Conservation (phyloP, 2,797 vertebrate species). For the Esox lucius region DNA sequence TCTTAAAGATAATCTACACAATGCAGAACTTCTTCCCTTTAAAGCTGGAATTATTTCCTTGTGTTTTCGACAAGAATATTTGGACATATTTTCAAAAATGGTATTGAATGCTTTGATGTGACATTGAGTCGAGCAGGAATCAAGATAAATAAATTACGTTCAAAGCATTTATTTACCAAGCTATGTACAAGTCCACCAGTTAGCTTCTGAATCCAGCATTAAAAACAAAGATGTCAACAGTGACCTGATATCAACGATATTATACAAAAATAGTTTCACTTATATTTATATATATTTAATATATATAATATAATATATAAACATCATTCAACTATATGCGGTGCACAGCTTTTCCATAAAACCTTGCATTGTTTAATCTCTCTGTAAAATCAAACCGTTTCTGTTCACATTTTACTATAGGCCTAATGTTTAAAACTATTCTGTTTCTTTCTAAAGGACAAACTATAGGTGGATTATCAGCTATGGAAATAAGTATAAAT, state of each 20-base stretch:
- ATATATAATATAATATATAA: slow-evolving; percentile 77
- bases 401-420: neutral
- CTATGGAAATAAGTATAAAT: slow-evolving; percentile 55
- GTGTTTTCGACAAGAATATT: slow-evolving; percentile 45
- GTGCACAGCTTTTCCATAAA: slow-evolving; percentile 84
- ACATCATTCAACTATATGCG: slow-evolving; percentile 77
- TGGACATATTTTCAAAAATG: slow-evolving; percentile 24
- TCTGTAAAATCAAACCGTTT: slow-evolving; percentile 37
- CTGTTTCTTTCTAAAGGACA: slow-evolving; percentile 24
- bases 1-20: slow-evolving; percentile 71
- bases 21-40: slow-evolving; percentile 73
- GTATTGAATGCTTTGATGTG: slow-evolving; percentile 63
- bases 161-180: slow-evolving; percentile 85
- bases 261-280: slow-evolving; percentile 81
- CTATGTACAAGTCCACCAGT: slow-evolving; percentile 82
- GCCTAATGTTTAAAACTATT: neutral
- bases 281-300: slow-evolving; percentile 63
- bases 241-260: slow-evolving; percentile 76
- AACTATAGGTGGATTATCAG: slow-evolving; percentile 47
- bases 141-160: slow-evolving; percentile 92
- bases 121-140: slow-evolving; percentile 51
- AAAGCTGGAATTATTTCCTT: slow-evolving; percentile 75
- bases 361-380: slow-evolving; percentile 76
- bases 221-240: slow-evolving; percentile 85
- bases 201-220: slow-evolving; percentile 87